Evolutionary conservation across 30 jellyfish, hydroid and myxozoan genomes (phyloP).

Genomic region (Cassiopea xamachana): DNA sequence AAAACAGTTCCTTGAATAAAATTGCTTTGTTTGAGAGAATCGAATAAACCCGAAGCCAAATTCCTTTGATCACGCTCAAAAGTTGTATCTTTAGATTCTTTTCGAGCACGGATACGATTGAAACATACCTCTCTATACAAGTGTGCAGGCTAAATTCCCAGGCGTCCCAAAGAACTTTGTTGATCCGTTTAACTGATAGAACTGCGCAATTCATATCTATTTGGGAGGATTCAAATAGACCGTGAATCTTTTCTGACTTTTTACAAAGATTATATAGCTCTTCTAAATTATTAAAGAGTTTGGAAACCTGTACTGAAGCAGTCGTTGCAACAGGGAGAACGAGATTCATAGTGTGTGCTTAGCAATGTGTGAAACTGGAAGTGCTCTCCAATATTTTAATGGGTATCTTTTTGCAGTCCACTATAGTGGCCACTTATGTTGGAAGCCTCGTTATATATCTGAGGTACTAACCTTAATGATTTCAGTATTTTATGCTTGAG

Average conservation of each 20-base stretch:
- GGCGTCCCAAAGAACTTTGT: slow-evolving; percentile 21
- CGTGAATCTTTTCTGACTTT: neutral
- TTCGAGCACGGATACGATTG: no score
- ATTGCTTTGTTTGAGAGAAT: no score
- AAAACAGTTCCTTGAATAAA: no score
- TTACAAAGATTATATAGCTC: neutral
- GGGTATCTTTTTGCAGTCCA: slow-evolving; percentile 12
- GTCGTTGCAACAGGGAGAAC: slow-evolving; percentile 29
- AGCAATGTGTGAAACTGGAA: slow-evolving; percentile 17
- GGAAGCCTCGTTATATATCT: slow-evolving; percentile 25
- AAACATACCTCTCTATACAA: no score
- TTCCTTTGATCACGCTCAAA: no score
- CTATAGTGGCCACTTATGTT: neutral
- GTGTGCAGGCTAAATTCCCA: neutral
- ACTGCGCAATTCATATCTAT: neutral
- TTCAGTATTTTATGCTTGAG: no score
- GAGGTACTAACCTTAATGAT: neutral
- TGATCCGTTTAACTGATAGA: slow-evolving; percentile 1
- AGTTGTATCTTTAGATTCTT: no score
- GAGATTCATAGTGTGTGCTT: slow-evolving; percentile 26
- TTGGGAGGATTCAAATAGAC: no score
- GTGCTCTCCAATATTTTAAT: slow-evolving; percentile 11
- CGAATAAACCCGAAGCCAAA: no score
- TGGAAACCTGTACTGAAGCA: neutral
- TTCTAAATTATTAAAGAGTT: no score